Percentiles rank a stretch among this genome's conserved stretches.
phyloP scores from a whole-genome alignment of 2,888 invertebrate species.

The Stenichneumon culpator region DNA sequence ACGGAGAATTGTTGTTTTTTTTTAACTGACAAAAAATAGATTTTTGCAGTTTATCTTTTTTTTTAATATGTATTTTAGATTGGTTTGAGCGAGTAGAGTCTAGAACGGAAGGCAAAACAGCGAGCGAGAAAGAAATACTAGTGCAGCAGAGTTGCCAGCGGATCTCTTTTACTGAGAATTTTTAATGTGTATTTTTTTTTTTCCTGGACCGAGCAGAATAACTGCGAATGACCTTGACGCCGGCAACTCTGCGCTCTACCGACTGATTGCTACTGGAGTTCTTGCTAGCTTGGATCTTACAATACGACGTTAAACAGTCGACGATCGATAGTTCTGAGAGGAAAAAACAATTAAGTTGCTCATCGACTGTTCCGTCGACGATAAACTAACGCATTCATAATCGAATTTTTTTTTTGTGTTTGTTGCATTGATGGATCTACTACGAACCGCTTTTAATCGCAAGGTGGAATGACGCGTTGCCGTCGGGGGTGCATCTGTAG shows the following conservation, averaged over 20 bases:
- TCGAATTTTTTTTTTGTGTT: background rate
- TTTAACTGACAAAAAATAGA: background rate
- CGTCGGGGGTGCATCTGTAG: constrained; percentile 79
- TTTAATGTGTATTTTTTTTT: background rate
- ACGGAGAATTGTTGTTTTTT: background rate
- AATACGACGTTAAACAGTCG: constrained; percentile 11
- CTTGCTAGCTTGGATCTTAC: constrained; percentile 1
- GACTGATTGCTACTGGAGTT: background rate
- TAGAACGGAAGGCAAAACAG: background rate
- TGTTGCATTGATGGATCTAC: constrained; percentile 59
- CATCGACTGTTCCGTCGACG: constrained; percentile 7
- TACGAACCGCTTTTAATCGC: constrained; percentile 81
- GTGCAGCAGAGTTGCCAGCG: constrained; percentile 48
- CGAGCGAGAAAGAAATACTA: constrained; percentile 19
- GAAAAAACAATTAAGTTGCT: background rate
- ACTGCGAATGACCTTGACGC: constrained; percentile 3
- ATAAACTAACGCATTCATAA: constrained; percentile 1
- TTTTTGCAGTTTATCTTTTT: too few relatives aligned
- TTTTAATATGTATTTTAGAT: background rate
- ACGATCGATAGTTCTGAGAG: background rate
- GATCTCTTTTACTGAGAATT: background rate
- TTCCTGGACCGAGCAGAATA: background rate
- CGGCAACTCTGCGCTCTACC: constrained; percentile 40
- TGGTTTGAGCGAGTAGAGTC: background rate
- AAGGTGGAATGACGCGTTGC: constrained; percentile 76